These are phyloP conservation scores for Ivindomyrus marchei DNA, from an alignment of 2,113 vertebrate species.

Conservation along the genomic window DNA sequence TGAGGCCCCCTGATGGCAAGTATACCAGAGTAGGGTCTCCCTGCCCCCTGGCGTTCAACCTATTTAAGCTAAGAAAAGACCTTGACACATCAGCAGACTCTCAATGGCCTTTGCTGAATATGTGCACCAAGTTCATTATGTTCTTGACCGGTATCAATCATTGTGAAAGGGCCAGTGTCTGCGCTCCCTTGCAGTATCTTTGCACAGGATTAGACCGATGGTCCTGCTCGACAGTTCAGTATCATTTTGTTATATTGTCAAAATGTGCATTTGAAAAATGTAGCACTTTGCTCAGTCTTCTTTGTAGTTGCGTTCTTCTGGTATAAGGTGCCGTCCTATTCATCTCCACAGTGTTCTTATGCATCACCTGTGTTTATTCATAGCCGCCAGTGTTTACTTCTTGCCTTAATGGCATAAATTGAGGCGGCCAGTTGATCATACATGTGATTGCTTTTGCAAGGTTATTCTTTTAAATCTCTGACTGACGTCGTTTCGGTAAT, in stretches of 20 bases:
- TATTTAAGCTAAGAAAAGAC: background rate
- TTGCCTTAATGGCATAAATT: slow-evolving; percentile 34
- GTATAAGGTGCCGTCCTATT: slow-evolving; percentile 41
- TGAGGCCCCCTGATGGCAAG: background rate
- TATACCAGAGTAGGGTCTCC: background rate
- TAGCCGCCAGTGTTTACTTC: slow-evolving; percentile 44
- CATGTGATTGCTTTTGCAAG: slow-evolving; percentile 22
- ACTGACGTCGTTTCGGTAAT: background rate
- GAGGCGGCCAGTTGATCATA: slow-evolving; percentile 21
- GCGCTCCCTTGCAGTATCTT: background rate
- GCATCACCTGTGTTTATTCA: slow-evolving; percentile 41
- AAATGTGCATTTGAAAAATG: slow-evolving; percentile 49
- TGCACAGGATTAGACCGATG: background rate
- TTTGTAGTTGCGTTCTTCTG: slow-evolving; percentile 50
- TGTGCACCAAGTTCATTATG: background rate
- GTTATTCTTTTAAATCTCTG: background rate
- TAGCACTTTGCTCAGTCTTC: slow-evolving; percentile 57
- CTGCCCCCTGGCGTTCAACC: background rate
- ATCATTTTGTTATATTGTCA: slow-evolving; percentile 55
- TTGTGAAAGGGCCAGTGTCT: background rate
- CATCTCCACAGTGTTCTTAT: slow-evolving; percentile 56
- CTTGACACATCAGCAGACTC: background rate
- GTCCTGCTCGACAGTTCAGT: slow-evolving; percentile 17
- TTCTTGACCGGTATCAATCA: background rate
- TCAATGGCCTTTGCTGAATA: background rate